Conservation (phyloP, 2,797 vertebrate species). For the Schizopygopsis malacanthus region DNA sequence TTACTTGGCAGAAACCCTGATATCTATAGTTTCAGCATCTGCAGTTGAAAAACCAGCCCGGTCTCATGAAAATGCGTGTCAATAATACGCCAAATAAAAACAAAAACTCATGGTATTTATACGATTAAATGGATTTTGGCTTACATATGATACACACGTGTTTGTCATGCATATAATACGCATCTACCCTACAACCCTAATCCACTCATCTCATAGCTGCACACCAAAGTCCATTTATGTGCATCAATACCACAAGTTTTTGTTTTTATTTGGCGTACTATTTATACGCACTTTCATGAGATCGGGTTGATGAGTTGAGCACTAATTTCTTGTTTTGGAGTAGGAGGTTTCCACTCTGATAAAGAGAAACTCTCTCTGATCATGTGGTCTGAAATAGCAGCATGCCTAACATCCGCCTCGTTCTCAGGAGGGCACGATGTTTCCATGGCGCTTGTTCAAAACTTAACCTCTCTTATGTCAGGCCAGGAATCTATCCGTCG, state of each 20-base stretch:
- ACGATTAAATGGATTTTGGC: too few relatives aligned
- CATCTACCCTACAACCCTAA: too few relatives aligned
- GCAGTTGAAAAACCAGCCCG: background rate
- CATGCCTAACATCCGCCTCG: constrained; percentile 21
- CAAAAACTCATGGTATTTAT: too few relatives aligned
- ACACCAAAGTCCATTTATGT: too few relatives aligned
- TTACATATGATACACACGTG: background rate
- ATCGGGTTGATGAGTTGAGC: background rate
- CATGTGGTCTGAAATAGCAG: constrained; percentile 35
- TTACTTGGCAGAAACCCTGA: background rate
- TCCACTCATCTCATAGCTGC: too few relatives aligned
- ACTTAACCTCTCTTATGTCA: constrained; percentile 36
- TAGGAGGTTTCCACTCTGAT: constrained; percentile 5
- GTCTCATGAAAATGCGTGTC: too few relatives aligned
- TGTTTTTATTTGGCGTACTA: too few relatives aligned
- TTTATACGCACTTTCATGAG: too few relatives aligned
- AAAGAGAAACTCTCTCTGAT: background rate
- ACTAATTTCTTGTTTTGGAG: background rate
- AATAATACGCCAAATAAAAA: too few relatives aligned
- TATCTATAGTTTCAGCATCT: background rate
- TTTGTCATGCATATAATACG: too few relatives aligned
- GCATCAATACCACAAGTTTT: too few relatives aligned
- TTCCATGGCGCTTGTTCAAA: constrained; percentile 34
- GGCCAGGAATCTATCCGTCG: constrained; percentile 14
- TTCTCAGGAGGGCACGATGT: background rate